Conservation (phyloP, 2,888 invertebrate genomes). For the Agrochola lota region DNA sequence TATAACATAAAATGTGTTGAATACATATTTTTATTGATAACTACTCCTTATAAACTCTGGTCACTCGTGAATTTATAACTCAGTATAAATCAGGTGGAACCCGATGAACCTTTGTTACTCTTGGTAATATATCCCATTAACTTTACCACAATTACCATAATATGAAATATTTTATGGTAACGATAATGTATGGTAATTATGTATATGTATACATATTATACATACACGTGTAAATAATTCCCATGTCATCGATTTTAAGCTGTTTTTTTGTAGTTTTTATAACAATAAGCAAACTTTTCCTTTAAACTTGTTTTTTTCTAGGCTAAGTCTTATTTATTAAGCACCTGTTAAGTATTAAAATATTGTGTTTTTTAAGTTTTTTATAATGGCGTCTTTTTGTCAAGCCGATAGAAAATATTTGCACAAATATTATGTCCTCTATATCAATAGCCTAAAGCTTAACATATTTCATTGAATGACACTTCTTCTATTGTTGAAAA, state of each 20-base stretch:
- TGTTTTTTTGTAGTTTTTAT: conserved; percentile 53
- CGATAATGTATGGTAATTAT: conserved; percentile 70
- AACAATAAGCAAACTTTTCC: conserved; percentile 65
- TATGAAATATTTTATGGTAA: conserved; percentile 72
- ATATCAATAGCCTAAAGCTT: conserved; percentile 49
- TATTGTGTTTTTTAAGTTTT: conserved; percentile 29
- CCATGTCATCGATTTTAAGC: conserved; percentile 68
- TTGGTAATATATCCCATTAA: conserved; percentile 71
- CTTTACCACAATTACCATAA: conserved; percentile 72
- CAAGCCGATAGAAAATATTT: conserved; percentile 25
- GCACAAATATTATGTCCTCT: conserved; percentile 27
- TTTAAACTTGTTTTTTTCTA: conserved; percentile 43
- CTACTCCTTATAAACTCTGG: conserved; percentile 22
- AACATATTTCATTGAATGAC: conserved; percentile 36
- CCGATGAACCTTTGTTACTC: conserved; percentile 69
- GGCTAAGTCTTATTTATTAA: conserved; percentile 55
- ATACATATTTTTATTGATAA: conserved; percentile 17
- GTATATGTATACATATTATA: conserved; percentile 26
- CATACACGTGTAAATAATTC: conserved; percentile 46
- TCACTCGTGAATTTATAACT: conserved; percentile 50
- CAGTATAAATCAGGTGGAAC: conserved; percentile 55
- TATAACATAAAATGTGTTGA: background rate
- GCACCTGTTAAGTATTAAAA: conserved; percentile 13
- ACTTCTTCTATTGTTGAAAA: conserved; percentile 24
- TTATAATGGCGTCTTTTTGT: conserved; percentile 37